Conservation (phyloP, 2,113 vertebrate species). For the Amblyornis subalaris region DNA sequence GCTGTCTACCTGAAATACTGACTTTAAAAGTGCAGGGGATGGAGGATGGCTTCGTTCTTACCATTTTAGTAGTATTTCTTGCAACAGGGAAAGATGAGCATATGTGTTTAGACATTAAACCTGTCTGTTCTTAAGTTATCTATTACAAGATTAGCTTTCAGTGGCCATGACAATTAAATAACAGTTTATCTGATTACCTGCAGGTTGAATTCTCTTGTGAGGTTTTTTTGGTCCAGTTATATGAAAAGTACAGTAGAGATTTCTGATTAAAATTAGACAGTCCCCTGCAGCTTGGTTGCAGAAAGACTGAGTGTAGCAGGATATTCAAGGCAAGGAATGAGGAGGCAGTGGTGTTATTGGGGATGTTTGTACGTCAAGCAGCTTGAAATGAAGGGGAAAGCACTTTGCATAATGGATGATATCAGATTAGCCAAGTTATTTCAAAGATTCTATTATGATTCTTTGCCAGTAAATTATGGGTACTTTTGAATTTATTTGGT, state of each 20-base stretch:
- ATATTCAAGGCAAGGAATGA: background rate
- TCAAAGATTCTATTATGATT: background rate
- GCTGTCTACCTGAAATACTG: background rate
- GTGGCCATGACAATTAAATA: background rate
- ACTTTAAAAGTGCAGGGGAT: background rate
- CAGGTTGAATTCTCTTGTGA: background rate
- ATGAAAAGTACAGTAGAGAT: background rate
- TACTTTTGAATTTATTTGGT: background rate
- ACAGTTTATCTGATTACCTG: background rate
- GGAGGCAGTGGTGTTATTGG: background rate
- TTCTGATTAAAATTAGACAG: background rate
- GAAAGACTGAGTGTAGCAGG: background rate
- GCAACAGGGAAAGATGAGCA: background rate
- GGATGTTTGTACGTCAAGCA: background rate
- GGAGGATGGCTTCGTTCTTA: background rate
- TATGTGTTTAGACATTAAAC: background rate
- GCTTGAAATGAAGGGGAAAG: background rate
- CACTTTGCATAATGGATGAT: background rate
- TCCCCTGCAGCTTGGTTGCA: background rate
- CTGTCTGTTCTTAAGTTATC: background rate
- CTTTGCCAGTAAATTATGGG: background rate
- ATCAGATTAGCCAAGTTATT: background rate
- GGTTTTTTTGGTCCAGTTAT: background rate
- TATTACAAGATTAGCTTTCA: background rate
- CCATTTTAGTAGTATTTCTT: background rate